Evolutionary conservation across 2,113 vertebrate genomes (phyloP).

Genomic region (Pleuronectes platessa): DNA sequence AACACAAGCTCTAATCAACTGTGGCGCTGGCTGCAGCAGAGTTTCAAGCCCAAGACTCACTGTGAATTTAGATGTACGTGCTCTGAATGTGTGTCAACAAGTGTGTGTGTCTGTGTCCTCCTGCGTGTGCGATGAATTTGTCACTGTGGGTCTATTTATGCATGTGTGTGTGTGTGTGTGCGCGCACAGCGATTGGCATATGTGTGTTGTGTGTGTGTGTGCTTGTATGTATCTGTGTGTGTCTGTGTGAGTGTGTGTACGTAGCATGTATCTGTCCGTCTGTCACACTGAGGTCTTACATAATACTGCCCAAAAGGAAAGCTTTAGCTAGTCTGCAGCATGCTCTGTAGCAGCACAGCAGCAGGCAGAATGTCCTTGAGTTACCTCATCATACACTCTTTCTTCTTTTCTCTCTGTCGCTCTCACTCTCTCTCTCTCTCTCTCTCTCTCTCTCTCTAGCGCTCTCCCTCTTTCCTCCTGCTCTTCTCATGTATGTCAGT

Average conservation of each 20-base stretch:
- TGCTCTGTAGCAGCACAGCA: constrained; percentile 71
- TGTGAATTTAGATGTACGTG: constrained; percentile 67
- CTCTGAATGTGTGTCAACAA: constrained; percentile 56
- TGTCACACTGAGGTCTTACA: constrained; percentile 78
- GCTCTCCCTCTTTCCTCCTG: constrained; percentile 7
- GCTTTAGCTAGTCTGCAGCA: constrained; percentile 77
- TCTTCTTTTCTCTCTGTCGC: constrained; percentile 33
- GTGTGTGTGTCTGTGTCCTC: constrained; percentile 23
- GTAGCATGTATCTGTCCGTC: constrained; percentile 60
- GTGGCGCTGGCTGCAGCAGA: constrained; percentile 63
- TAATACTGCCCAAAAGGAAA: constrained; percentile 75
- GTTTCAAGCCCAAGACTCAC: constrained; percentile 60
- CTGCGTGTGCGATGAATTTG: constrained; percentile 18
- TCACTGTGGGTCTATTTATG: constrained; percentile 24
- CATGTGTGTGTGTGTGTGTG: constrained; percentile 37
- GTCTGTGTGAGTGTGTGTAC: background rate
- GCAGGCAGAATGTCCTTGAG: constrained; percentile 78
- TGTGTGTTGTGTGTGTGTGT: constrained; percentile 24
- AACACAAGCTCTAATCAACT: constrained; percentile 53
- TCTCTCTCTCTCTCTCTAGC: background rate
- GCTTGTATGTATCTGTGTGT: constrained; percentile 22
- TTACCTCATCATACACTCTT: constrained; percentile 71
- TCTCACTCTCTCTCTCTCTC: constrained; percentile 3
- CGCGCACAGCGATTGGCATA: background rate
- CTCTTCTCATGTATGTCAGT: constrained; percentile 47